Evolutionary conservation across 2,888 invertebrate genomes (phyloP), one percentile per base, ranked within the genome.

Genomic region (Scaptomyza cyrtandrae): DNA sequence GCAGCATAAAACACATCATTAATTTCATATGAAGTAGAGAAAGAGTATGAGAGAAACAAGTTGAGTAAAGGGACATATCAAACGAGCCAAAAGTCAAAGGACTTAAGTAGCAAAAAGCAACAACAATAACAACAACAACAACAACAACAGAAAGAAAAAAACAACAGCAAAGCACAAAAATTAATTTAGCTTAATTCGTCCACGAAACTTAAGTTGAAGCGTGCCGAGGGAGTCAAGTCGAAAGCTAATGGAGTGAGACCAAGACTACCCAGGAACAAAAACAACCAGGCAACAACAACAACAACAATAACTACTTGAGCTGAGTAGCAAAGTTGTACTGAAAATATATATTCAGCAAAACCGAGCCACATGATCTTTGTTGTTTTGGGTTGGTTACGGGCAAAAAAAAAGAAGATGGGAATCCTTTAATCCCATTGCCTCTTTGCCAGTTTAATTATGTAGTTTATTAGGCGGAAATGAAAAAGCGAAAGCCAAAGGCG

Each of bases 381-480:
- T 41, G 41, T 41, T 37, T 64, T 43, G 16, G 19, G 54, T 68
- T 61, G 24, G 58, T 6, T 2, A 1, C 24, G 39, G 41, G 16
- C 10, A 10, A 41, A 37, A 33, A 59, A 19, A n/a, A n/a, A n/a
- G n/a, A n/a, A n/a, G n/a, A n/a, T n/a, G 19, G 61, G 88, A 88
- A 81, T 86, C 88, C 83, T 86, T 89, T 90, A 90, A 89, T 89
- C 86, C 88, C 80, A 83, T 90, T 90, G 83, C 90, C 90, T 81
- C 39, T 3, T 10, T 33, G 86, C 77, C 88, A 90, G 86, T 90
- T 90, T 90, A 90, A 90, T 90, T 90, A 90, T 87, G 84, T 90
- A 89, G 90, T 90, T 90, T 90, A 90, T 90, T 90, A 90, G 86
- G 90, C 90, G 90, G 90, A 90, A 90, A 90, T 89, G 87, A 86